Base-by-base conservation (phyloP, 2,797 vertebrate species). In the Eidolon dupreanum region DNA sequence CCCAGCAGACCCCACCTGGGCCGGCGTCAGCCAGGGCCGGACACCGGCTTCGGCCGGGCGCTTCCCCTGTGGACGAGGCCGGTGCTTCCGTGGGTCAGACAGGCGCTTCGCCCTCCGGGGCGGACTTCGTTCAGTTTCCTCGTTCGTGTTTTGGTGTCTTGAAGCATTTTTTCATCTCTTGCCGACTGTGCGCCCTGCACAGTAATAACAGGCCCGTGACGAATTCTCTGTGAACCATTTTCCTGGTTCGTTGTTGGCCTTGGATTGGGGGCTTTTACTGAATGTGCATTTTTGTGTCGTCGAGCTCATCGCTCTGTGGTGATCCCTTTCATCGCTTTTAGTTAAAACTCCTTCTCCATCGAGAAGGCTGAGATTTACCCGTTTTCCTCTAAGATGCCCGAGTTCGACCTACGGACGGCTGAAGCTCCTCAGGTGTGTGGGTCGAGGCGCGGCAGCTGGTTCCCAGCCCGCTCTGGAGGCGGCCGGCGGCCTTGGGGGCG, bases 161-260 rank as follows among this genome's bases (percentile, higher is more conserved):
- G 22, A 36, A 19, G 66, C 26, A 4, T 22, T 57, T 19, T 68
- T 33, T 59, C 17, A 26, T 2, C 1, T 71, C 33, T 68, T 46
- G 49, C 51, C 33, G 31, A n/a, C 2, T 1, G 51, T 38, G 78
- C 26, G 57, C 6, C 46, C 19, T 6, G 1, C 8, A 9, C 0
- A 5, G 33, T 19, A 5, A 5, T 2, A 38, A 16, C 28, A 0
- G 15, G 19, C 33, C 61, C 11, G 22, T 2, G 68, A 8, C 3
- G 0, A 0, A 0, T 22, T 49, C 28, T 87, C 46, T 3, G 5
- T 24, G 0, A 15, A 9, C 11, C 1, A 1, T 57, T 57, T 31
- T 43, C 55, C 46, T 0, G 8, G 46, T 22, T 8, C 2, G 20
- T 8, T 8, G 4, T 26, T 13, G 2, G 6, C 63, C 15, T 31